Evolutionary conservation across 2,797 vertebrate species (phyloP), one percentile per base, ranked within the genome.

Genomic region (Sebastes vulpes): DNA sequence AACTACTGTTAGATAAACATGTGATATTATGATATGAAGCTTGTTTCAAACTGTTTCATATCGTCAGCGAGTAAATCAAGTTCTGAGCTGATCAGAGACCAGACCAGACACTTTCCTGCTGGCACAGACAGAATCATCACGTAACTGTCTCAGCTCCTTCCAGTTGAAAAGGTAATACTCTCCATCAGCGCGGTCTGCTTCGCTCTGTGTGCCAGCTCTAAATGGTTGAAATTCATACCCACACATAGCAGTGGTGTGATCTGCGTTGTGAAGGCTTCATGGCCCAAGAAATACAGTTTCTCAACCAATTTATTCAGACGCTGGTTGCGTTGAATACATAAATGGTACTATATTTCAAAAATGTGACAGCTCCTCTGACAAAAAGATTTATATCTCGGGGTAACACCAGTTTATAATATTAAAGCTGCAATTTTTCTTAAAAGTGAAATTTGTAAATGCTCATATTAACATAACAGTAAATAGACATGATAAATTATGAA

Each of bases 41-140:
- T 71, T 64, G 10, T 38, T 69, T 56, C 5, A 42, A 46, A n/a
- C 42, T 59, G 29, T 60, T 65, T 65, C 10, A 48, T 73, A n/a
- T 50, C 25, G 26, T 60, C 6, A 59, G 28, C 9, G 8, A 53
- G 25, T 71, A 50, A 60, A 56, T 50, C 12, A 23, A 72, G 23
- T 46, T 73, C 56, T 75, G 21, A 77, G 48, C 42, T 75, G 68
- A 84, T 85, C 64, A 77, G 57, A 78, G 28, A 79, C 26, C 52
- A 52, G 16, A 85, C 16, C 8, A 72, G 87, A 81, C 77, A 68
- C 29, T 71, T 86, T 70, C 72, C 74, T 76, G 42, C 70, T 78
- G 75, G 84, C 76, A 79, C 66, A 66, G 58, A 84, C 61, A 69
- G 50, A 83, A 72, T 81, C 75, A 74, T 66, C 75, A 74, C 68